Percentiles rank a stretch among this genome's conserved stretches.
Evolutionary conservation across 2,797 vertebrate species (phyloP).

Genomic region (Gallirallus australis): DNA sequence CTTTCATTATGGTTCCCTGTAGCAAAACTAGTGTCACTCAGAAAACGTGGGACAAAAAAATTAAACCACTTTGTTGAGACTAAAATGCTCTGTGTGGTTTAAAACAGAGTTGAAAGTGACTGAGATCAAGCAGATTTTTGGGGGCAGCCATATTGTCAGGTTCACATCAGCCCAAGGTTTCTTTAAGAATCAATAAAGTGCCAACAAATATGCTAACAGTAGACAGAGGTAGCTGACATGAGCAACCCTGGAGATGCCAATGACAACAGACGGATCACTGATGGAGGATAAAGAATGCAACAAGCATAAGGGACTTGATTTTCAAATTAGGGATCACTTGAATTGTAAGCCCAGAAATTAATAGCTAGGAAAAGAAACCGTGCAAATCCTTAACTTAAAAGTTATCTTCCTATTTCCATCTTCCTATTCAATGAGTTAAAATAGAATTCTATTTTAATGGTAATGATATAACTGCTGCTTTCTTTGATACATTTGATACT

Average conservation of each 20-base stretch:
- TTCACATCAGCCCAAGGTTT: neutral
- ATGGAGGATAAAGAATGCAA: neutral
- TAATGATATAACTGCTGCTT: neutral
- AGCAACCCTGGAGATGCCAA: neutral
- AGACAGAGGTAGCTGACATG: neutral
- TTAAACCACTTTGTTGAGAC: no score
- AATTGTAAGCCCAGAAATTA: neutral
- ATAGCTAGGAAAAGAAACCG: neutral
- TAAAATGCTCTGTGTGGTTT: accelerated
- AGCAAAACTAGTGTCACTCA: neutral
- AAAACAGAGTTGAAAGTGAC: neutral
- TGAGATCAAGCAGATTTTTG: neutral
- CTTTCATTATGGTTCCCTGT: neutral
- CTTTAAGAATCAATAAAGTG: neutral
- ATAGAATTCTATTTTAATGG: neutral
- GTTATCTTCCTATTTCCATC: neutral
- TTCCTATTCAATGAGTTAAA: neutral
- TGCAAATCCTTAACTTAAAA: neutral
- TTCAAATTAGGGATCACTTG: neutral
- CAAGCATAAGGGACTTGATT: neutral
- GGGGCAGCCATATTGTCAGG: neutral
- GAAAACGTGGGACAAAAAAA: neutral
- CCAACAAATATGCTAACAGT: neutral
- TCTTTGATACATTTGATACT: neutral
- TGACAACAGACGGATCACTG: neutral